Evolutionary conservation across 2,797 vertebrate species (phyloP).

Genomic region (Somateria mollissima): DNA sequence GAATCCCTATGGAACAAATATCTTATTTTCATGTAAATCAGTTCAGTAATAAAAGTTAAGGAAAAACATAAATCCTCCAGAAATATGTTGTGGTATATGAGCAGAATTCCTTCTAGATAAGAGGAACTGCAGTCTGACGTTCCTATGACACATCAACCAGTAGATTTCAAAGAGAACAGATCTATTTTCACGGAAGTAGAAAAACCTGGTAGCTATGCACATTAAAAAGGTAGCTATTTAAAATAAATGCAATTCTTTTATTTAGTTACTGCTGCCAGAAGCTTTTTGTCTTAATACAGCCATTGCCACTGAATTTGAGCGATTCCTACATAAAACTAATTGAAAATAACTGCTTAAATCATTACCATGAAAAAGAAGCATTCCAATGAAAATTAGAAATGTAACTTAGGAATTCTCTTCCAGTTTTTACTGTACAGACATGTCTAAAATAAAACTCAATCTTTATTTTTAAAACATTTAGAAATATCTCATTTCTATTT

Average conservation of each 20-base stretch:
- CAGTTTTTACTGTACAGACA: background rate
- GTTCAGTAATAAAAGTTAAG: slow-evolving; percentile 55
- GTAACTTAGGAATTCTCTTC: background rate
- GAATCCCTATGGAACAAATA: background rate
- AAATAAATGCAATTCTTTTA: background rate
- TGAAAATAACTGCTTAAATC: too few species aligned
- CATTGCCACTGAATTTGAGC: background rate
- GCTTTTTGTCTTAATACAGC: background rate
- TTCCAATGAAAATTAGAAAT: background rate
- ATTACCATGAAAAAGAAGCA: background rate
- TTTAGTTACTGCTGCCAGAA: background rate
- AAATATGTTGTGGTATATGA: background rate
- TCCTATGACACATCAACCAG: background rate
- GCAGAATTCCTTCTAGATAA: background rate
- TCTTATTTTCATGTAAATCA: slow-evolving; percentile 39
- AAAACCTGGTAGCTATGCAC: background rate
- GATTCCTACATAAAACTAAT: background rate
- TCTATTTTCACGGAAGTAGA: background rate
- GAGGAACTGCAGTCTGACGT: background rate
- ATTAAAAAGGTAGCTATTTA: background rate
- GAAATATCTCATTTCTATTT: background rate
- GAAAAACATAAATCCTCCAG: background rate
- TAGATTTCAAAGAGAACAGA: background rate
- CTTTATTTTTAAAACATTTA: background rate
- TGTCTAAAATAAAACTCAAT: background rate